Evolutionary conservation across 2,113 vertebrate species (phyloP).

Genomic region (Thamnophis sirtalis): DNA sequence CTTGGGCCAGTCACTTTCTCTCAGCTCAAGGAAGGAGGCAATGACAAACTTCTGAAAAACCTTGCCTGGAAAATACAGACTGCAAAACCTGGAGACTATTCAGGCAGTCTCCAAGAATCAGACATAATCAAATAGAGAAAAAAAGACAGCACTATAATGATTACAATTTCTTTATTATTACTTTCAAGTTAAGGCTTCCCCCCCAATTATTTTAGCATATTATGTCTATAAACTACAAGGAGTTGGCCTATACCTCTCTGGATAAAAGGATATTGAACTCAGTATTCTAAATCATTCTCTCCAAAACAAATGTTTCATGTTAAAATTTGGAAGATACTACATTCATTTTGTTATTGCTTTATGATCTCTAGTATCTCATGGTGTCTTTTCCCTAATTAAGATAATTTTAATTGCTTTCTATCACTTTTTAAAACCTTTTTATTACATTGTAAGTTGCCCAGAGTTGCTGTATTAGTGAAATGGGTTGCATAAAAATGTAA

Average conservation of each 20-base stretch:
- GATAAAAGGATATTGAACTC: background rate
- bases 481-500: background rate
- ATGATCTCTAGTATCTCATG: background rate
- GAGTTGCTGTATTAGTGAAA: background rate
- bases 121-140: background rate
- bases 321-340: background rate
- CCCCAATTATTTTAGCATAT: background rate
- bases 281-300: background rate
- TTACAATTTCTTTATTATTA: background rate
- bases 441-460: background rate
- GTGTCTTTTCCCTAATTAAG: background rate
- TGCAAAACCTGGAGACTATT: background rate
- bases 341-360: background rate
- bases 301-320: background rate
- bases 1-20: too few relatives aligned
- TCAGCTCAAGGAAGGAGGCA: too few relatives aligned
- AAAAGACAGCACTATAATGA: background rate
- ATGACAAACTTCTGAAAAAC: too few relatives aligned
- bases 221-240: background rate
- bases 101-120: background rate
- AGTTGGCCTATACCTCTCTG: background rate
- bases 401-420: background rate
- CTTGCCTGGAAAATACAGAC: too few relatives aligned
- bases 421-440: background rate
- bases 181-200: background rate